Percentiles rank a stretch among this genome's conserved stretches.
These are phyloP conservation scores for Rattus norvegicus DNA, from an alignment of 2,113 vertebrate species.

Conservation along the genomic window DNA sequence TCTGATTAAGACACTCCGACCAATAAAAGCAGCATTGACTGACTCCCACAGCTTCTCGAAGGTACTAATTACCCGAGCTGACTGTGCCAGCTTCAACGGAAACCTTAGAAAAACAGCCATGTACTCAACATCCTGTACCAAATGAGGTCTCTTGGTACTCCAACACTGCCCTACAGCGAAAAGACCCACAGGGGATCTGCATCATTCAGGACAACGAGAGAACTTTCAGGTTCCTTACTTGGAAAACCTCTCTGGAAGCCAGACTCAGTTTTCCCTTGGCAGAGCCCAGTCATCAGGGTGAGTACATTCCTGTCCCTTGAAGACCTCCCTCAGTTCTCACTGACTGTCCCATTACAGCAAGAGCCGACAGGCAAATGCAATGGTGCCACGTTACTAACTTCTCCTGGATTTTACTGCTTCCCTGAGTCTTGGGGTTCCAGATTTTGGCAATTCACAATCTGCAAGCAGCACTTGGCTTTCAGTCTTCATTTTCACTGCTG, in stretches of 20 bases:
- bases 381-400: slow-evolving; percentile 9
- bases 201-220: neutral
- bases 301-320: neutral
- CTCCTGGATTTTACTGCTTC: neutral
- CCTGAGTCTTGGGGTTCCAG: neutral
- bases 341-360: neutral
- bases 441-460: neutral
- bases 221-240: neutral
- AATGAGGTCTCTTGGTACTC: slow-evolving; percentile 27
- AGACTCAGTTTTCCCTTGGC: neutral
- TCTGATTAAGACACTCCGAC: slow-evolving; percentile 9
- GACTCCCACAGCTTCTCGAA: neutral
- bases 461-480: neutral
- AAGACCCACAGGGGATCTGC: neutral
- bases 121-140: slow-evolving; percentile 22
- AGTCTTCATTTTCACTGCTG: neutral
- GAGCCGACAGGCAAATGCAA: neutral
- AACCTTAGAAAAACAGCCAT: slow-evolving; percentile 43
- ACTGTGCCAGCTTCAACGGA: slow-evolving; percentile 33
- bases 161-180: neutral
- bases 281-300: neutral
- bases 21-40: neutral
- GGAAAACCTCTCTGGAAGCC: neutral
- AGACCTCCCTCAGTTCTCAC: neutral
- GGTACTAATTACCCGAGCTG: slow-evolving; percentile 32